Base-by-base conservation (phyloP, 2,113 vertebrate genomes). In the Origma solitaria region DNA sequence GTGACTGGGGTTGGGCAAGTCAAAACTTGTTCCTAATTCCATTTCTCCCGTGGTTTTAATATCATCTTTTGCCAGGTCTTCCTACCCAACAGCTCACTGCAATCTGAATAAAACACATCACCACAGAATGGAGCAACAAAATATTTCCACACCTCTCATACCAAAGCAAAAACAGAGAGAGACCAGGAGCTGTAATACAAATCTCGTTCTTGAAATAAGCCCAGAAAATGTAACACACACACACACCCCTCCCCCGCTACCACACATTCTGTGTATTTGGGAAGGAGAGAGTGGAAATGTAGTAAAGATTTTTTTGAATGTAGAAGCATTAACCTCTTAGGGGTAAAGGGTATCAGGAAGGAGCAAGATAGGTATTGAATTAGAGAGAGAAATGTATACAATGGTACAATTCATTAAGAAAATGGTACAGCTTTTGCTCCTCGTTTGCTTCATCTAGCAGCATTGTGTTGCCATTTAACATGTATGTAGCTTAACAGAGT, bases 181-280 rank as follows among this genome's bases (percentile, higher is more conserved):
- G 10, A 56, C 18, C 44, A 69, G 31, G 70, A 91, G 5, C 7
- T 35, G 17, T 31, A 71, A 68, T 13, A 31, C 16, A 69, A 61
- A 44, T 42, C 19, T 37, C 62, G 23, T 9, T 25, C 23, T 30
- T 76, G 22, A 83, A 92, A 70, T 49, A 38, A 37, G 31, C 44
- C 35, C 11, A 64, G 10, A 86, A 38, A 80, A 68, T 2, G 16
- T 16, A 38, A 23, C 23, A 10, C 17, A 18, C 0, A 0, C n/a
- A n/a, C n/a, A n/a, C n/a, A n/a, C n/a, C n/a, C n/a, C n/a, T n/a
- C 1, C 4, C 2, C 15, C 1, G 2, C 21, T 22, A 24, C 14
- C 25, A 69, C 83, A n/a, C 6, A 11, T 7, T 37, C 9, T 4
- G 3, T 19, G 10, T 25, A 28, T 76, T 62, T 65, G 16, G 40